phyloP scores from a whole-genome alignment of 1,140 invertebrate genomes.

The Oryzaephilus surinamensis region DNA sequence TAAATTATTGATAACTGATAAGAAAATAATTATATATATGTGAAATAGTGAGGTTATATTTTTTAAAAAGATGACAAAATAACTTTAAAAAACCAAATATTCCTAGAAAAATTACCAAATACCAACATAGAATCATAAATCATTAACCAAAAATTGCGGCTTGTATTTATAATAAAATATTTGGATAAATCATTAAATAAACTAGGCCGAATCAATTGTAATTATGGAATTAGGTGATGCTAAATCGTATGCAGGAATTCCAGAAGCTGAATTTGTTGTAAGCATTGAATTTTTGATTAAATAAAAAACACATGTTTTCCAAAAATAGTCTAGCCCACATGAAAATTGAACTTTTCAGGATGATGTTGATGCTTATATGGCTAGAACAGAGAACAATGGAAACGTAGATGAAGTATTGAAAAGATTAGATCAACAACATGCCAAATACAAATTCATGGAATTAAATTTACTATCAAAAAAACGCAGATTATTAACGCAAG shows the following conservation, averaged over 20 bases:
- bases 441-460: conserved; percentile 97
- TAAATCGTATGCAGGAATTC: conserved; percentile 69
- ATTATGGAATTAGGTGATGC: conserved; percentile 41
- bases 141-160: neutral
- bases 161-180: neutral
- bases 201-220: conserved; percentile 12
- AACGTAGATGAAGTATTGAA: conserved; percentile 75
- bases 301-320: conserved; percentile 5
- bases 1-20: no score
- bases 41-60: no score
- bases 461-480: conserved; percentile 76
- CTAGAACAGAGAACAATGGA: conserved; percentile 63
- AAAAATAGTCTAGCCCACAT: conserved; percentile 6
- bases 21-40: no score
- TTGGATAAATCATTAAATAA: conserved; percentile 19
- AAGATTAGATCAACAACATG: conserved; percentile 80
- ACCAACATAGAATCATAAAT: neutral
- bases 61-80: no score
- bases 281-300: conserved; percentile 34
- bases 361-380: conserved; percentile 92
- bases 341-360: conserved; percentile 52
- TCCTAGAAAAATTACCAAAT: no score
- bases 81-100: no score
- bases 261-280: conserved; percentile 72
- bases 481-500: conserved; percentile 74